Evolutionary conservation across 2,888 invertebrate genomes (phyloP), one percentile per base, ranked within the genome.

Genomic region (Antheraea yamamai): DNA sequence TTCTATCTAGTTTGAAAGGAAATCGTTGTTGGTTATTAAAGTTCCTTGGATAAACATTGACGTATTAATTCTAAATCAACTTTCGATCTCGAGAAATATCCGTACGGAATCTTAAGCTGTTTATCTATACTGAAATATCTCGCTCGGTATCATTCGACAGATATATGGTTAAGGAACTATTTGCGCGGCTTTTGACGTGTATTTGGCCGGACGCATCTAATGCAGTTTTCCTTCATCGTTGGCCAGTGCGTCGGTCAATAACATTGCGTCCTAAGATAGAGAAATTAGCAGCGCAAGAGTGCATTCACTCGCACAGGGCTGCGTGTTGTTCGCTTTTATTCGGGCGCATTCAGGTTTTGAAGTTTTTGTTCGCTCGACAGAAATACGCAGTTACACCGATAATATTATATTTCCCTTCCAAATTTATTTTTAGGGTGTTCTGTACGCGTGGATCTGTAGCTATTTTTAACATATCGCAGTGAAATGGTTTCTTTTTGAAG

Each of bases 251-350:
- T 82, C 92, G 94, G 94, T 94, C 95, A 94, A 90, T 94, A 92
- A 95, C 91, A 88, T 92, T 91, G 89, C 86, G 87, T 90, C 94
- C 94, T 94, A 93, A 94, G 93, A 94, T 95, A 95, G 94, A 94
- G 93, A 93, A 95, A 94, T 94, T 94, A 94, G 91, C 89, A 85
- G 89, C 84, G 85, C 87, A 87, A 89, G 89, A 88, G 89, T 89
- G 70, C 75, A 70, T 75, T 75, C 75, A 75, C 75, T 75, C 72
- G 61, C 70, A 35, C 75, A 75, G 73, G 75, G 75, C 55, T 75
- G 73, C 58, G 72, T 72, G 71, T 58, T 30, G 51, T 61, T 51
- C 39, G 70, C 39, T n/a, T 70, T 70, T 35, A 30, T 68, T 70
- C 39, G 70, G 70, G n/a, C 70, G 39, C 0, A 70, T 70, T 70